A percentile compares a stretch with the other conserved stretches of the same genome.
These are phyloP conservation scores for Takifugu bimaculatus DNA, from an alignment of 2,113 vertebrate genomes.

Conservation along the genomic window DNA sequence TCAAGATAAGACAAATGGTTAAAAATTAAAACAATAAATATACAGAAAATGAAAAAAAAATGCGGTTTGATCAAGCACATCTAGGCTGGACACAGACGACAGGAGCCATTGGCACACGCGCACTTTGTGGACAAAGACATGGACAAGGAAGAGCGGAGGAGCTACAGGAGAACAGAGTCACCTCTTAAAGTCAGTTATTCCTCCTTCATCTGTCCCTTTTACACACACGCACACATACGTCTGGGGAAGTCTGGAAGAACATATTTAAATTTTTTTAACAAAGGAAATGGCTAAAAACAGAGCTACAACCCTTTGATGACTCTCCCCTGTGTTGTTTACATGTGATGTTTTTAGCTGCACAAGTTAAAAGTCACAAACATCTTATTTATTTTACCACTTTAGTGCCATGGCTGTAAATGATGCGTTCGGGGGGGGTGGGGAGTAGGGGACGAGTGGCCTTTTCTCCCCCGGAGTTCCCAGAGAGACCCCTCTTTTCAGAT, in stretches of 20 bases:
- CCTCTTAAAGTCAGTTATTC: slow-evolving; percentile 17
- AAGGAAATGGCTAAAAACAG: slow-evolving; percentile 67
- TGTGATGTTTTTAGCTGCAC: slow-evolving; percentile 81
- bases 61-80: slow-evolving; percentile 49
- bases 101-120: slow-evolving; percentile 80
- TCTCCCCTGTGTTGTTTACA: slow-evolving; percentile 58
- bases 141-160: slow-evolving; percentile 39
- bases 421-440: slow-evolving; percentile 63
- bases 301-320: slow-evolving; percentile 70
- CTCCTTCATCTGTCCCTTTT: slow-evolving; percentile 19
- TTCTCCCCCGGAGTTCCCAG: slow-evolving; percentile 31
- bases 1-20: slow-evolving; percentile 10
- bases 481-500: slow-evolving; percentile 22
- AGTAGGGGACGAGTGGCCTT: slow-evolving; percentile 67
- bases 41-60: neutral
- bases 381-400: slow-evolving; percentile 67
- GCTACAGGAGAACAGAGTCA: slow-evolving; percentile 6
- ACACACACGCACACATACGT: slow-evolving; percentile 53
- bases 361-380: slow-evolving; percentile 76
- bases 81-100: slow-evolving; percentile 63
- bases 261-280: slow-evolving; percentile 73
- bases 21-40: slow-evolving; percentile 60
- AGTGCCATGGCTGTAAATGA: slow-evolving; percentile 71
- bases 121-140: slow-evolving; percentile 63
- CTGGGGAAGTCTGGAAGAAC: slow-evolving; percentile 78